Conservation (phyloP, 1,140 invertebrate genomes). For the Phymorhynchus buccinoides region DNA sequence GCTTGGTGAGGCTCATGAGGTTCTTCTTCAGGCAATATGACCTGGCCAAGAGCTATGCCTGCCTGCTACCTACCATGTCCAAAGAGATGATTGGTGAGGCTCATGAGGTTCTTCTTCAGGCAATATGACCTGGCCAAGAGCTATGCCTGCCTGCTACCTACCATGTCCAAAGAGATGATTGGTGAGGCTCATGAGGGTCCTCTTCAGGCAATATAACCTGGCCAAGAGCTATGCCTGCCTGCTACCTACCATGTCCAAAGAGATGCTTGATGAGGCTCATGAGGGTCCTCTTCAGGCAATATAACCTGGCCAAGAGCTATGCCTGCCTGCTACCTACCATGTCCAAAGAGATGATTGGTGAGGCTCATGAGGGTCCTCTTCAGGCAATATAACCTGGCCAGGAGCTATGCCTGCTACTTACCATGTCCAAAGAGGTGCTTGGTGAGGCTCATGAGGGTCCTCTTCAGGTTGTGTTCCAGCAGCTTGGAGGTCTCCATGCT, state of each 20-base stretch:
- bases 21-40: conserved; percentile 88
- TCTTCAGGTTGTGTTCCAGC: conserved; percentile 91
- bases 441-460: conserved; percentile 83
- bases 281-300: too few relatives aligned
- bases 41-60: too few relatives aligned
- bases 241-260: too few relatives aligned
- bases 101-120: conserved; percentile 86
- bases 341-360: conserved; percentile 86
- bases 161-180: conserved; percentile 87
- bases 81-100: conserved; percentile 86
- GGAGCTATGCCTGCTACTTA: conserved; percentile 57
- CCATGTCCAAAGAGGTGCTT: conserved; percentile 87
- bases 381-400: too few relatives aligned
- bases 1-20: conserved; percentile 82
- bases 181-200: conserved; percentile 83
- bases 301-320: too few relatives aligned
- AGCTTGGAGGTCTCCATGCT: conserved; percentile 89
- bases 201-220: too few relatives aligned
- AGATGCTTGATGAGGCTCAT: too few relatives aligned
- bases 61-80: conserved; percentile 81
- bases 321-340: conserved; percentile 79
- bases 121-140: too few relatives aligned
- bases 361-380: conserved; percentile 86
- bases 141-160: conserved; percentile 59
- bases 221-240: too few relatives aligned